These are phyloP conservation scores for Zaprionus bogoriensis DNA, from an alignment of 2,888 invertebrate species.

Conservation along the genomic window DNA sequence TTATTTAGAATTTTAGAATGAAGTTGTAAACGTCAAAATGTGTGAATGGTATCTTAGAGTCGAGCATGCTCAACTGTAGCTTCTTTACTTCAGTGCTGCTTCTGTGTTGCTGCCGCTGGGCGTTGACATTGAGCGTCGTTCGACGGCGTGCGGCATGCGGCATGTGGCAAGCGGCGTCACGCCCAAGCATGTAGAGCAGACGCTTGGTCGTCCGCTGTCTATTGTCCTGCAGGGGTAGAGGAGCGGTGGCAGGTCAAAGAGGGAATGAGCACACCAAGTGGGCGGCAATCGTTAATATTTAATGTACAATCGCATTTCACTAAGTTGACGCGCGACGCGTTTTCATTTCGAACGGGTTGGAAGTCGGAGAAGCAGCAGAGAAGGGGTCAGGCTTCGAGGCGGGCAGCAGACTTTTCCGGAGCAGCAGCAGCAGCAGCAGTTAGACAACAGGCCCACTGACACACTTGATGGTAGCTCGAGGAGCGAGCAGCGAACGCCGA, in stretches of 20 bases:
- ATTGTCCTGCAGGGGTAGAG: not conserved
- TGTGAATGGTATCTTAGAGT: too few relatives aligned
- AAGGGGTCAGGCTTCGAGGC: not conserved
- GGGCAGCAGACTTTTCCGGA: slow-evolving; percentile 1
- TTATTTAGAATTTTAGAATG: too few relatives aligned
- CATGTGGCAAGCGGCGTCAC: too few relatives aligned
- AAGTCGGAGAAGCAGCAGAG: not conserved
- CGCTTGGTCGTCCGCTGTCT: slow-evolving; percentile 40
- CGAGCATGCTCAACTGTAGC: too few relatives aligned
- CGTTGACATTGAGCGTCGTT: slow-evolving; percentile 67
- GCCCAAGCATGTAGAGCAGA: slow-evolving; percentile 37
- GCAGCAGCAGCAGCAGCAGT: slow-evolving; percentile 36
- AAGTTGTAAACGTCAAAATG: too few relatives aligned
- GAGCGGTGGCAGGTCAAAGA: not conserved
- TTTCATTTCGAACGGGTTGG: slow-evolving; percentile 28
- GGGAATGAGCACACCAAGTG: not conserved
- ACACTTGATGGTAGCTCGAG: slow-evolving; percentile 43
- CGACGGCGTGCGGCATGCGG: slow-evolving; percentile 31
- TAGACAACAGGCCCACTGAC: slow-evolving; percentile 66
- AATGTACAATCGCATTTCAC: slow-evolving; percentile 74
- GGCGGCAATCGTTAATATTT: slow-evolving; percentile 77
- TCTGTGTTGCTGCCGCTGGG: slow-evolving; percentile 30
- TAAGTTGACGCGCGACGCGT: slow-evolving; percentile 44
- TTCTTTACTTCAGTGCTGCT: not conserved
- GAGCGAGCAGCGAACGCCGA: not conserved